phyloP scores from a whole-genome alignment of 1,140 invertebrate genomes.

The Drosophila sechellia region DNA sequence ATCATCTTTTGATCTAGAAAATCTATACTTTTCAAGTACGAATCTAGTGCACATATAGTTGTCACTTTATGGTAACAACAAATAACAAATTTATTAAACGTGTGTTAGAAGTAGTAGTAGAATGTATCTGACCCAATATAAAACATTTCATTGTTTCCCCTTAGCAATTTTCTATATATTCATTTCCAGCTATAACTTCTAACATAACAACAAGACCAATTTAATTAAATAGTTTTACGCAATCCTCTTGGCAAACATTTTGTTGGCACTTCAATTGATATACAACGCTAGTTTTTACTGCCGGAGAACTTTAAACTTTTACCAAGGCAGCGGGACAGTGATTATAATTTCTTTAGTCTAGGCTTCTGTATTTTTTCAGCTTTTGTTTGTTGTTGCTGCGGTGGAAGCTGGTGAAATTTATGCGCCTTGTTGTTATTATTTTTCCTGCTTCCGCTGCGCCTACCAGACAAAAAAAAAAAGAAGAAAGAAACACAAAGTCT shows the following conservation, averaged over 20 bases:
- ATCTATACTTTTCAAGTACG: too few relatives aligned
- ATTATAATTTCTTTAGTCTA: constrained; percentile 63
- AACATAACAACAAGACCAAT: neutral
- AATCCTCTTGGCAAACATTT: too few relatives aligned
- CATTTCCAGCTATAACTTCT: too few relatives aligned
- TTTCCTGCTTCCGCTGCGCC: constrained; percentile 74
- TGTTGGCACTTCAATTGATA: neutral
- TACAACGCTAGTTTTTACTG: neutral
- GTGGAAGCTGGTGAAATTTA: constrained; percentile 59
- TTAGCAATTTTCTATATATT: too few relatives aligned
- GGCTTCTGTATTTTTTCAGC: constrained; percentile 42
- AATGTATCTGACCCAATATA: too few relatives aligned
- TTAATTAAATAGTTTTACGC: neutral
- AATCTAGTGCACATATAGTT: too few relatives aligned
- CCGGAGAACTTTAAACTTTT: constrained; percentile 8
- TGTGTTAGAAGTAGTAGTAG: too few relatives aligned
- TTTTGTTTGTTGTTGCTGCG: constrained; percentile 60
- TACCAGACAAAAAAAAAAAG: constrained; percentile 49
- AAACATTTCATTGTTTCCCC: too few relatives aligned
- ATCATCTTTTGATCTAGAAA: neutral
- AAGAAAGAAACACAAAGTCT: constrained; percentile 35
- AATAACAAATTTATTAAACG: too few relatives aligned
- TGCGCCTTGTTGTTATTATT: constrained; percentile 71
- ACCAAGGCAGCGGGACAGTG: constrained; percentile 9
- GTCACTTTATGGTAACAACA: too few relatives aligned